Evolutionary conservation across 2,113 vertebrate genomes (phyloP), one percentile per base, ranked within the genome.

Genomic region (Chloropsis hardwickii): DNA sequence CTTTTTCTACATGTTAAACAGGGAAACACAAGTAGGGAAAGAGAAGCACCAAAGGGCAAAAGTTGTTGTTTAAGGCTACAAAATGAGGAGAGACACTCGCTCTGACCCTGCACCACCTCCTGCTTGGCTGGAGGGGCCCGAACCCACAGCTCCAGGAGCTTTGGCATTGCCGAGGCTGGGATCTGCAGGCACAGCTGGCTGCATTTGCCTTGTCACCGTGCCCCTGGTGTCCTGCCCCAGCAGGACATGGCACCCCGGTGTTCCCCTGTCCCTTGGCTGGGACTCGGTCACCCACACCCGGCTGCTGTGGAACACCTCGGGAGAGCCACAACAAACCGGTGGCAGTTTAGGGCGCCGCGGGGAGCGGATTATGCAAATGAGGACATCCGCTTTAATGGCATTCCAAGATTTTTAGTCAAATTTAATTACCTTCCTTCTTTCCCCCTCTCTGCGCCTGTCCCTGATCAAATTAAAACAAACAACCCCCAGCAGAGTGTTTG

Each of bases 381-480:
- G 82, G 66, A 53, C 65, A 73, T 70, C 66, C 25, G 23, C 88
- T 90, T 77, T 76, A 58, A 86, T 33, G 11, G 80, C 73, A 42
- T 84, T 76, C 88, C 86, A 69, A 76, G 83, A 81, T 72, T 96
- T 95, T 93, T 28, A 86, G 81, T 89, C 88, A 79, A 51, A 94
- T 94, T 94, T 96, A 96, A 97, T 96, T 96, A 96, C 92, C 85
- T 95, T 86, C 93, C 74, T 70, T 35, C 81, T 87, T 87, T 57
- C 79, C 74, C 83, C 47, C 58, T 60, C 47, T 24, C 74, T 51
- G 53, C 6, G 71, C 81, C 88, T 3, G 47, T 81, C 93, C 90
- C 94, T 39, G 90, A 95, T 94, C 95, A 95, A 96, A 97, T 95
- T 96, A 94, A 96, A 96, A 90, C 94, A 96, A 96, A 96, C 93